Conservation (phyloP, 2,113 vertebrate genomes). For the Callipepla squamata region DNA sequence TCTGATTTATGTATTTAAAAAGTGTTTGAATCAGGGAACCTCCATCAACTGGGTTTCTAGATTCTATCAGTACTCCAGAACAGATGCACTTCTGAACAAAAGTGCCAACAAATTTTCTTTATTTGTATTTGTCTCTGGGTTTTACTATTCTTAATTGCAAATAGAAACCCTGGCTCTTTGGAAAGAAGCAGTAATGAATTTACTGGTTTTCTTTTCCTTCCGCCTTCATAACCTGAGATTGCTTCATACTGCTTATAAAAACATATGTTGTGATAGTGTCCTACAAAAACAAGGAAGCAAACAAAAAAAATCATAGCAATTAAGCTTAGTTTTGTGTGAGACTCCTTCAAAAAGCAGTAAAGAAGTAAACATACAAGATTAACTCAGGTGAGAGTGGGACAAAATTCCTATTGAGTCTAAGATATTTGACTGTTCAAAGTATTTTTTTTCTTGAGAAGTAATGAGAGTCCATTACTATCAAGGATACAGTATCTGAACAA, state of each 20-base stretch:
- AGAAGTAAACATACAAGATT: not conserved
- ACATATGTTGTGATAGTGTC: not conserved
- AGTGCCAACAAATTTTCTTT: not conserved
- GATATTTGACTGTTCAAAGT: not conserved
- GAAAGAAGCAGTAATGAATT: not conserved
- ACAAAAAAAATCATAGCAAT: not conserved
- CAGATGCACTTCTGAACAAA: not conserved
- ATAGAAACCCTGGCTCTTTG: not conserved
- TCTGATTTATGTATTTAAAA: not conserved
- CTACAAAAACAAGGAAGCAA: not conserved
- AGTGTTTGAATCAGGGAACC: not conserved
- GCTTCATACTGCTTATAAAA: not conserved
- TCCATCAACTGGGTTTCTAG: not conserved
- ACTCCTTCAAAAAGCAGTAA: not conserved
- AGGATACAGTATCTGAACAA: not conserved
- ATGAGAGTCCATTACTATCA: not conserved
- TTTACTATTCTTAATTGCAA: not conserved
- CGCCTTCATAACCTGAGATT: not conserved
- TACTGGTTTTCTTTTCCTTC: not conserved
- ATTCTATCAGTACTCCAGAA: not conserved
- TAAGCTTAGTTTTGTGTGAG: not conserved
- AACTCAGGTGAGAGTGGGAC: not conserved
- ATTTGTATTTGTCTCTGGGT: not conserved
- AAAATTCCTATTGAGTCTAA: not conserved
- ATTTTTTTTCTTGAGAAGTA: not conserved